Evolutionary conservation across 2,888 invertebrate genomes (phyloP), one percentile per base, ranked within the genome.

Genomic region (Linnaemya vulpina): DNA sequence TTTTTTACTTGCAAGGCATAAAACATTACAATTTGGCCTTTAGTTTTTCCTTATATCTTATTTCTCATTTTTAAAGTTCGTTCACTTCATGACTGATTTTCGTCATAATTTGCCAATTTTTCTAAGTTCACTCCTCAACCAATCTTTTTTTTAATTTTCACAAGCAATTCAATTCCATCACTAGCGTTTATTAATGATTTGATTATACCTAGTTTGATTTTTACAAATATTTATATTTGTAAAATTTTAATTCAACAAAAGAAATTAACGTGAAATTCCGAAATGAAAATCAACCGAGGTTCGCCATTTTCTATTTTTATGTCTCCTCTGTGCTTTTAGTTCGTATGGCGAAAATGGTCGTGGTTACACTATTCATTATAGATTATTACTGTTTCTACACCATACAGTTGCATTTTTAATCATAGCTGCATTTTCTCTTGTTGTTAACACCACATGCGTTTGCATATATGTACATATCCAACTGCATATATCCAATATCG

Each of bases 281-380:
- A 88, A 89, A 89, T 86, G 88, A 88, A 89, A 88, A 88, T 88
- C 89, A 89, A 88, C 88, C 80, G 79, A 84, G 71, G 79, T 89
- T 89, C 89, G 89, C 89, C 89, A 89, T 89, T 89, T 89, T 89
- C 88, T 89, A 89, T 87, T 88, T 88, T 43, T 86, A 78, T 84
- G 85, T 87, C 85, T 88, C 87, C 87, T 86, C 82, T 75, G 40
- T 71, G 62, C 35, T 67, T 62, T 3, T n/a, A 65, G 62, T 78
- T 78, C 83, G 58, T 78, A 77, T 63, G 15, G 70, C 71, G n/a
- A 82, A 76, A 65, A 65, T 58, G 17, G 77, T 43, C 83, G 83
- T 35, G 25, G 0, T 43, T 83, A 77, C 83, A 83, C 53, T 22
- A 30, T 30, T 9, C 10, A 30, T 3, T 30, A 5, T 25, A 55